Percentiles rank a stretch among this genome's conserved stretches.
phyloP scores from a whole-genome alignment of 2,888 invertebrate species.

The Julus scanicus region DNA sequence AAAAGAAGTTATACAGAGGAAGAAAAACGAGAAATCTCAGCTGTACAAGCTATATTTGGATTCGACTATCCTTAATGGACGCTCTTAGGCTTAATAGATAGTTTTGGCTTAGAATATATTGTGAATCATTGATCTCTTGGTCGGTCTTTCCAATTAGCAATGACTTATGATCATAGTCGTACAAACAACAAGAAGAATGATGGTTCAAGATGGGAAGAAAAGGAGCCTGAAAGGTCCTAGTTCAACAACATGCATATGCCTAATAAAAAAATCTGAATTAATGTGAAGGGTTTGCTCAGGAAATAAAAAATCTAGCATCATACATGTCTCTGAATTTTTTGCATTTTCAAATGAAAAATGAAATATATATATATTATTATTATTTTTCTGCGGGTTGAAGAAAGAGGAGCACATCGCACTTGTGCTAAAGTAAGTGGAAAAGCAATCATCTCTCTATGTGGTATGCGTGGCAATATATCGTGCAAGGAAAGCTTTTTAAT shows the following conservation, averaged over 20 bases:
- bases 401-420: not conserved
- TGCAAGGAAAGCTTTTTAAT: conserved; percentile 19
- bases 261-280: not conserved
- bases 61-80: not conserved
- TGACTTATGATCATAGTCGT: conserved; percentile 20
- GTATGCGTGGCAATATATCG: conserved; percentile 27
- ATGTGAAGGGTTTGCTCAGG: not conserved
- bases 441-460: conserved; percentile 27
- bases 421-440: conserved; percentile 12
- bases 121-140: not conserved
- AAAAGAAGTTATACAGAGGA: not conserved
- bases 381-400: not conserved
- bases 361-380: not conserved
- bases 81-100: not conserved
- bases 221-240: not conserved
- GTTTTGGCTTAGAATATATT: not conserved
- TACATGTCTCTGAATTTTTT: too few species aligned
- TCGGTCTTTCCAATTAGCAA: conserved; percentile 8
- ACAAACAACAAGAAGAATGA: conserved; percentile 33
- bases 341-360: not conserved
- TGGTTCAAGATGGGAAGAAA: not conserved
- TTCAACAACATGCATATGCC: not conserved
- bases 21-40: not conserved
- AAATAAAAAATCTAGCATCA: not conserved
- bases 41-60: not conserved